Evolutionary conservation across 2,797 vertebrate genomes (phyloP), one percentile per base, ranked within the genome.

Genomic region (Spea hammondii): DNA sequence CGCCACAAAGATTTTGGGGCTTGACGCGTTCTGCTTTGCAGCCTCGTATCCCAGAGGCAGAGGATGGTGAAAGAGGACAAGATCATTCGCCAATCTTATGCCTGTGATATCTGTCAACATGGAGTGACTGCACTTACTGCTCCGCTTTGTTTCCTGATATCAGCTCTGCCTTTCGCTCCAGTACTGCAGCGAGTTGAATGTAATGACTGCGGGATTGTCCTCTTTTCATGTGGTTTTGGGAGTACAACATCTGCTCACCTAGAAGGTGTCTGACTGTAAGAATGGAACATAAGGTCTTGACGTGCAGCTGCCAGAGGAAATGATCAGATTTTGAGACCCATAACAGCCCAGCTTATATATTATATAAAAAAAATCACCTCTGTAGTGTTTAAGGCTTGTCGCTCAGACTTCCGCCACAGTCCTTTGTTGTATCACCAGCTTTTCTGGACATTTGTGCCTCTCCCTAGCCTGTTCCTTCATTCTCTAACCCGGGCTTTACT

Each of bases 1-100:
- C 91, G n/a, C 98, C 97, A 0, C 91, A 94, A 75, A 93, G 91
- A 13, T 99, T 99, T 88, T 99, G 98, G 98, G 98, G 98, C 5
- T 84, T 99, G 89, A 98, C 97, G 0, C 95, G 97, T n/a, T 98
- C 97, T 3, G 96, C 97, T 48, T 88, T 99, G 84, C 89, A 96
- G 73, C 97, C 97, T 7, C 95, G 95, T 12, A 98, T 99, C 67
- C 98, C 98, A 45, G 92, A 93, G 74, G 80, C 81, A 0, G 93
- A 96, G 11, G 93, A 89, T 0, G 74, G 71, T 11, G 95, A 94
- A 51, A 84, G 91, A 0, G 91, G 89, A 14, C 91, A 92, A 0
- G 92, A 94, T 68, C 90, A 91, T 45, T 91, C 94, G 7, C 94
- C 94, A 0, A 84, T 96, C 83, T 94, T 99, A 78, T 98, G 96